Evolutionary conservation across 2,888 invertebrate genomes (phyloP).

Genomic region (Plebejus melissa): DNA sequence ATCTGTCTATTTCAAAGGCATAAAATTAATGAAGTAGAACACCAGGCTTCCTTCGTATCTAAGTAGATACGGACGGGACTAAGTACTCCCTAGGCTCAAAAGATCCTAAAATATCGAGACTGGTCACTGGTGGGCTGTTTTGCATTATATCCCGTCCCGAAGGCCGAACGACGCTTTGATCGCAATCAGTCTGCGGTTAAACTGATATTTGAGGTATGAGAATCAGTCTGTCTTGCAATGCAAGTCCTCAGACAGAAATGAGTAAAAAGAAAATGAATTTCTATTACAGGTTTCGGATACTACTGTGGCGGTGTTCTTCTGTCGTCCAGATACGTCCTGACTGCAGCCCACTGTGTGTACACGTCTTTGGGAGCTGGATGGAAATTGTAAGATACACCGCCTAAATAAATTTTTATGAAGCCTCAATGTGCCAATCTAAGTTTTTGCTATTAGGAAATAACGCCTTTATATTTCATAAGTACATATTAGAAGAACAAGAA

Average conservation of each 20-base stretch:
- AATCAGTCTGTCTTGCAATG: neutral
- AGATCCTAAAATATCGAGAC: too few species aligned
- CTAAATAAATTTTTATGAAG: neutral
- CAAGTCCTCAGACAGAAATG: neutral
- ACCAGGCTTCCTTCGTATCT: too few species aligned
- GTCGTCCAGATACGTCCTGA: conserved; percentile 82
- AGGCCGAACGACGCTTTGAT: neutral
- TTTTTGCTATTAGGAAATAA: too few species aligned
- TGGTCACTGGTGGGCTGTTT: too few species aligned
- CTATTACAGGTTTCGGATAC: conserved; percentile 78
- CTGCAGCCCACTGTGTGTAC: conserved; percentile 87
- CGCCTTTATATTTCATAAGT: too few species aligned
- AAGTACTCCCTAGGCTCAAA: too few species aligned
- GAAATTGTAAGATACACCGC: conserved; percentile 71
- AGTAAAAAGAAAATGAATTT: neutral
- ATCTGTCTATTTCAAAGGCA: too few species aligned
- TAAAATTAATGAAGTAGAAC: too few species aligned
- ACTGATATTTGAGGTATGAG: conserved; percentile 20
- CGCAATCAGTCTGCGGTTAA: neutral
- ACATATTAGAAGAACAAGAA: neutral
- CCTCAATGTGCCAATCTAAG: too few species aligned
- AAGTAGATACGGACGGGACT: too few species aligned
- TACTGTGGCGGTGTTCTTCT: conserved; percentile 87
- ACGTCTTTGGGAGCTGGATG: conserved; percentile 77
- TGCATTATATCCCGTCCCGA: neutral